Base-by-base conservation (phyloP, 2,113 vertebrate species). In the Sinocyclocheilus maitianheensis region DNA sequence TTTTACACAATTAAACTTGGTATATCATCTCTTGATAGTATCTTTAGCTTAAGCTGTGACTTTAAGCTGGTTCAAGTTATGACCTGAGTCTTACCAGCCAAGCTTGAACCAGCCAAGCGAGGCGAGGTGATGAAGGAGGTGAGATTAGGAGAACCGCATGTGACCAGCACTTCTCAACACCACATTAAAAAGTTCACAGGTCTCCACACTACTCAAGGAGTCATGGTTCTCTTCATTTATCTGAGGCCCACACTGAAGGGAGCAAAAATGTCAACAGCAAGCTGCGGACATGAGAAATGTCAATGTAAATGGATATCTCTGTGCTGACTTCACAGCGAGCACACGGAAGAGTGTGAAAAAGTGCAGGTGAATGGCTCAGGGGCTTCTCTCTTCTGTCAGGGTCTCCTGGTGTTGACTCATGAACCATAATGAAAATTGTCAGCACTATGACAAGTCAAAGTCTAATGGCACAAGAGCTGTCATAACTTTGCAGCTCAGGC, bases 221-320 rank as follows among this genome's bases (percentile, higher is more conserved):
- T 20, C 30, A 37, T 9, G 67, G 30, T 14, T 37, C 67, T 72
- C 13, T 10, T 40, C 67, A 11, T 72, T 34, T 16, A 69, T 8
- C 30, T 26, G 63, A 30, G 63, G 63, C 24, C 67, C 22, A 40
- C 69, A 40, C 69, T 12, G 69, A 72, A 67, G 26, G 5, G 63
- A 67, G n/a, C 62, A 26, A 65, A 26, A 65, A 65, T 26, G 26
- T 67, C 65, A 34, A 8, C 69, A 8, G 18, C 34, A 40, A 18
- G 34, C 30, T 72, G n/a, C 13, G n/a, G n/a, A 51, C 22, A 26
- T 26, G 43, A 76, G 72, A 24, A 76, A 26, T 22, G 43, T 16
- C 40, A 51, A n/a, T 51, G 72, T 76, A 51, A 76, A 48, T 51
- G 72, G 37, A 76, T 76, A 48, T 46, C n/a, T 76, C 22, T n/a